phyloP scores from a whole-genome alignment of 2,888 invertebrate genomes.

The Scaptomyza caliginosa region DNA sequence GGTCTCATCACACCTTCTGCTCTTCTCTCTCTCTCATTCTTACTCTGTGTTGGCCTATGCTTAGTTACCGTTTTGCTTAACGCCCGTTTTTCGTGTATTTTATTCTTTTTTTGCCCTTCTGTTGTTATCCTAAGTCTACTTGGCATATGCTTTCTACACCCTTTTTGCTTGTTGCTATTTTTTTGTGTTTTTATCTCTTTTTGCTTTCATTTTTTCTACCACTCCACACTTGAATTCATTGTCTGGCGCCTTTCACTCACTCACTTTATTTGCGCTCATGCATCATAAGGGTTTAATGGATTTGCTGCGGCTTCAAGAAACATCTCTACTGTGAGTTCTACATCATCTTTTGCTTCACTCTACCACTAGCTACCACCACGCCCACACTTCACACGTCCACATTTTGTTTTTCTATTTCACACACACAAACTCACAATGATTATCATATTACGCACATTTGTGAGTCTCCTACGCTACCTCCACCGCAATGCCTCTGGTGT shows the following conservation, averaged over 20 bases:
- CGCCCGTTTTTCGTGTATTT: conserved; percentile 24
- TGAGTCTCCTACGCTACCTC: neutral
- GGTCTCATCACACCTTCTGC: conserved; percentile 15
- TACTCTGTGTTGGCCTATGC: conserved; percentile 28
- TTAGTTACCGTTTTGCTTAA: conserved; percentile 56
- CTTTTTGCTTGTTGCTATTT: conserved; percentile 34
- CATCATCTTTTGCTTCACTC: conserved; percentile 41
- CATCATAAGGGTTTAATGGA: conserved; percentile 80
- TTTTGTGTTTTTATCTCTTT: conserved; percentile 18
- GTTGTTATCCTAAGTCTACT: conserved; percentile 26
- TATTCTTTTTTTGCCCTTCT: conserved; percentile 32
- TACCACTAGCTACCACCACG: conserved; percentile 12
- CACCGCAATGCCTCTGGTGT: conserved; percentile 41
- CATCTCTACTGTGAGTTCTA: conserved; percentile 21
- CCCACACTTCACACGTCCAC: conserved; percentile 64
- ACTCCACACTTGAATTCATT: conserved; percentile 32
- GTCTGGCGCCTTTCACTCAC: conserved; percentile 71
- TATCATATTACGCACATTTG: conserved; percentile 77
- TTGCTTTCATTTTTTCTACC: neutral
- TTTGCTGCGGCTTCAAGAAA: conserved; percentile 55
- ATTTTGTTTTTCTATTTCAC: conserved; percentile 10
- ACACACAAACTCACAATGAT: conserved; percentile 68
- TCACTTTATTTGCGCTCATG: conserved; percentile 77
- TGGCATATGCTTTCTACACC: conserved; percentile 68
- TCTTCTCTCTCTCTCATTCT: neutral